Base-by-base conservation (phyloP, 2,888 invertebrate genomes). In the Helobdella robusta region DNA sequence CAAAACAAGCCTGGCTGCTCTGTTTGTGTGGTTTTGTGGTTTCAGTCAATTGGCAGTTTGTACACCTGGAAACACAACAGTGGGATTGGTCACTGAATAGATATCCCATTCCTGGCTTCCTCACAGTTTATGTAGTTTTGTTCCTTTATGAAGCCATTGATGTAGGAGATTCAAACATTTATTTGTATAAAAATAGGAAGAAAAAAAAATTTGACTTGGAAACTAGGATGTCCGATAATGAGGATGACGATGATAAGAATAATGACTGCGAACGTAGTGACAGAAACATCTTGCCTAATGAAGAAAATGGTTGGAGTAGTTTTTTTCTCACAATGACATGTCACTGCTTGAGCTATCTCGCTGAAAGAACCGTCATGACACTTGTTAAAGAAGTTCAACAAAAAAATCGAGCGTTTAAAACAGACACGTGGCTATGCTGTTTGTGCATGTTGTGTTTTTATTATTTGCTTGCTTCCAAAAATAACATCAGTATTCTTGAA, bases 41-140 rank as follows among this genome's bases (percentile, higher is more conserved):
- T 2, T 54, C 50, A 15, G 3, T 68, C 20, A 34, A 44, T 34
- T 70, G 70, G 70, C 68, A 70, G 61, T 59, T 34, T 6, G 48
- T 36, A 20, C 65, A 62, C 48, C 66, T 70, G 25, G 68, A 70
- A 36, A 44, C 64, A 1, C 32, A 59, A 15, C 58, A 66, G 54
- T 70, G 70, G 70, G 46, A 70, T 48, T 68, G 67, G 67, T 30
- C 46, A 28, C 28, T n/a, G 15, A 32, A 25, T 6, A n/a, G 52
- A n/a, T 70, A 67, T 54, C 70, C 70, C 1, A 54, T 69, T 25
- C 68, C 68, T 3, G 70, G 70, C 0, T 61, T 40, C 50, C 36
- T 67, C 40, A 65, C 63, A 1, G 66, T 48, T 44, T 28, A 68
- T 20, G 34, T 70, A 1, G 36, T 68, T 54, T 34, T 70, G 25